These are phyloP conservation scores for Heliothis subflexa DNA, from an alignment of 1,140 invertebrate species.

Conservation along the genomic window DNA sequence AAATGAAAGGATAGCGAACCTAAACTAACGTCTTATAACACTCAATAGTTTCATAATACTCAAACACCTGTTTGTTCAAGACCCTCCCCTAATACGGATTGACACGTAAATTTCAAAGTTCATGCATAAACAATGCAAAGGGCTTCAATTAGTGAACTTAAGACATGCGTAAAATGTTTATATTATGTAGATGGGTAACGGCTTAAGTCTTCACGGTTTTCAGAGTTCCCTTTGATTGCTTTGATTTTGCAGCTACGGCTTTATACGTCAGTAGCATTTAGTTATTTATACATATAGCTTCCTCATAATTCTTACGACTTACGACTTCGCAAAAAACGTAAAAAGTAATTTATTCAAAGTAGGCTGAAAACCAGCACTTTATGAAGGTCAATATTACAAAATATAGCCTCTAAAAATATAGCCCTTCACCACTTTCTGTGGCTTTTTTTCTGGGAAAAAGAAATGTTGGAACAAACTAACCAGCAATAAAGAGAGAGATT, in stretches of 20 bases:
- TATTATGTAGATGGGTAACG: conserved; percentile 26
- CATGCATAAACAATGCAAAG: conserved; percentile 62
- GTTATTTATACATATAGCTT: too few relatives aligned
- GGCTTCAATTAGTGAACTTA: conserved; percentile 56
- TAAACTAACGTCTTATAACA: not conserved
- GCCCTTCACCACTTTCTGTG: too few relatives aligned
- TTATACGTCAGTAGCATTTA: too few relatives aligned
- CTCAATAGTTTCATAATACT: conserved; percentile 10
- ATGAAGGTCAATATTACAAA: too few relatives aligned
- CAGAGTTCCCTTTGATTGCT: not conserved
- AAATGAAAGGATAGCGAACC: not conserved
- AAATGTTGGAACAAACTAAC: too few relatives aligned
- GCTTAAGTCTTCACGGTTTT: conserved; percentile 16
- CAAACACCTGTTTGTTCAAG: conserved; percentile 43
- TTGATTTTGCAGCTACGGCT: not conserved
- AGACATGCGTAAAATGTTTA: conserved; percentile 55
- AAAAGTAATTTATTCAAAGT: too few relatives aligned
- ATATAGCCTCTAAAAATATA: too few relatives aligned
- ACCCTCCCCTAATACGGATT: conserved; percentile 57
- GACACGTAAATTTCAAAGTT: conserved; percentile 61
- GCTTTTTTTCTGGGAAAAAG: too few relatives aligned
- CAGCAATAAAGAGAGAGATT: too few relatives aligned
- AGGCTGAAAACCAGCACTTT: too few relatives aligned
- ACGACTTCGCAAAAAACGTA: too few relatives aligned
- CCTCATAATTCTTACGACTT: too few relatives aligned